These are phyloP conservation scores for Dicaeum eximium DNA, from an alignment of 2,113 vertebrate species.

Conservation along the genomic window DNA sequence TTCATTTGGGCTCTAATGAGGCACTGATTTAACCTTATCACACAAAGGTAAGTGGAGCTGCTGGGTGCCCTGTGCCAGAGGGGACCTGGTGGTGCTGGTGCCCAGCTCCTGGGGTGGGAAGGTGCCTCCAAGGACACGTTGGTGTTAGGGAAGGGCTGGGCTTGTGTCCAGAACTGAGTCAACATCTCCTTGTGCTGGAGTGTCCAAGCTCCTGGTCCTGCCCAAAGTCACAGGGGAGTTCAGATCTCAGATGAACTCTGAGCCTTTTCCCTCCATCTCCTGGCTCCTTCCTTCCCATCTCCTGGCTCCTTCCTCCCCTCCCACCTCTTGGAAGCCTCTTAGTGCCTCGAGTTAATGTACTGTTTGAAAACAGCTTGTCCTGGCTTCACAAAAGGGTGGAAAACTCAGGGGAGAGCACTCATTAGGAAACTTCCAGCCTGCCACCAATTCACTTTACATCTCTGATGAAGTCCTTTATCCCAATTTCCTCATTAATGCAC, in stretches of 20 bases:
- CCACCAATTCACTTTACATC: background rate
- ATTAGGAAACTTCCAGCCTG: conserved; percentile 6
- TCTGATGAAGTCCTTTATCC: background rate
- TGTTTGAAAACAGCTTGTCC: background rate
- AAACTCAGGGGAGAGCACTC: background rate
- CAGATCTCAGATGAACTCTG: background rate
- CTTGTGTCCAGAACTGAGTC: background rate
- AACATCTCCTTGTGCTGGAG: background rate
- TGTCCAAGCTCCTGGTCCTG: background rate
- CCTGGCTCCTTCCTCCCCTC: background rate
- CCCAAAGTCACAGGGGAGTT: background rate
- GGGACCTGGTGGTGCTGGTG: background rate
- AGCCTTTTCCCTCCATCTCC: background rate
- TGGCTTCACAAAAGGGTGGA: background rate
- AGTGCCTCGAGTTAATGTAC: background rate
- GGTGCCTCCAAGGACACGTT: background rate
- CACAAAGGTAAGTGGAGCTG: conserved; percentile 17
- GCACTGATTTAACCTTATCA: conserved; percentile 14
- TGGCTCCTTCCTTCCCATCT: background rate
- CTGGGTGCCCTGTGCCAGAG: background rate
- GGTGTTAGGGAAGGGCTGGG: background rate
- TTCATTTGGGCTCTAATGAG: conserved; percentile 48
- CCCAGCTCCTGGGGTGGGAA: background rate
- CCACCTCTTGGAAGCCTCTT: background rate
- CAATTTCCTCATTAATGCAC: background rate